phyloP scores from a whole-genome alignment of 2,113 vertebrate species.

The Gasterosteus aculeatus region DNA sequence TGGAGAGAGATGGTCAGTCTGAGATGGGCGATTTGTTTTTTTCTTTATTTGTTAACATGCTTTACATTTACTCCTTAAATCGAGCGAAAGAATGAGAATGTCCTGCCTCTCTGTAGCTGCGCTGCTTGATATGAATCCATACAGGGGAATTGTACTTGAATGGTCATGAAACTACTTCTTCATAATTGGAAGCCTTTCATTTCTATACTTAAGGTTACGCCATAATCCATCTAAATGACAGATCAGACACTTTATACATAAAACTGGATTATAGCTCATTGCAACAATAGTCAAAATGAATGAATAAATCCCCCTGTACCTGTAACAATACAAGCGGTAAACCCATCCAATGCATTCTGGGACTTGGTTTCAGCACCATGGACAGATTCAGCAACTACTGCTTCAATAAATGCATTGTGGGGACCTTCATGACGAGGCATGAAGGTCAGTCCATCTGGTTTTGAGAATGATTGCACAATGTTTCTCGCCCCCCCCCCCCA shows the following conservation, averaged over 20 bases:
- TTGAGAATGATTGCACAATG: neutral
- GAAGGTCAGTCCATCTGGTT: neutral
- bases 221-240: neutral
- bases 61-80: neutral
- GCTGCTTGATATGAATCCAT: neutral
- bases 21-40: neutral
- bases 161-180: neutral
- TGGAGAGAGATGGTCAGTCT: conserved; percentile 12
- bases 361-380: conserved; percentile 65
- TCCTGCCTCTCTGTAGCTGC: neutral
- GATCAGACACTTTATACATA: neutral
- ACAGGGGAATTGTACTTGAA: neutral
- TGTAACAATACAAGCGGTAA: neutral
- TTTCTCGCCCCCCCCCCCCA: neutral
- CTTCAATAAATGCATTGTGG: neutral
- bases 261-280: neutral
- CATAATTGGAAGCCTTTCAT: neutral
- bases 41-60: neutral
- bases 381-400: conserved; percentile 51
- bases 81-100: too few species aligned
- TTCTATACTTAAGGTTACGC: neutral
- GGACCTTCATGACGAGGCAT: neutral
- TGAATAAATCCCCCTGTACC: neutral
- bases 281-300: neutral
- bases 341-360: neutral